Evolutionary conservation across 2,888 invertebrate species (phyloP).

Genomic region (Rotaria sp.): DNA sequence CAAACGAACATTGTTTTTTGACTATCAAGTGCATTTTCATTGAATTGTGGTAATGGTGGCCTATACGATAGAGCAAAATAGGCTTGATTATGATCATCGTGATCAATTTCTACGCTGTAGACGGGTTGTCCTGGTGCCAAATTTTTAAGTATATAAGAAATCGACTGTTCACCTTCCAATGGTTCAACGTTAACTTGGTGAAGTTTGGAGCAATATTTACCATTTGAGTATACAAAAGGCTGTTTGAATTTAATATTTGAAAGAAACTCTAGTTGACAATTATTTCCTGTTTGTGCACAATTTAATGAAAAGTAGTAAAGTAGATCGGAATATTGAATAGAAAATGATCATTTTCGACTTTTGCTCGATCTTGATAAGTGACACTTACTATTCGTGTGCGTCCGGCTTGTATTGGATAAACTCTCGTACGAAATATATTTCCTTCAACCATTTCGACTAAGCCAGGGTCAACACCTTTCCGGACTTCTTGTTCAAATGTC

Average conservation of each 20-base stretch:
- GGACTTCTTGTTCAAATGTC: constrained; percentile 2
- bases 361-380: too few species aligned
- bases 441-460: not conserved
- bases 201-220: not conserved
- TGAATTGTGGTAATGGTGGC: not conserved
- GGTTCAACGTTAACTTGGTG: not conserved
- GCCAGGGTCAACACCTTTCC: not conserved
- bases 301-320: not conserved
- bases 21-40: not conserved
- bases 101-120: not conserved
- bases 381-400: not conserved
- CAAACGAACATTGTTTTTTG: too few species aligned
- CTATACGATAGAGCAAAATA: not conserved
- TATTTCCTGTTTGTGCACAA: not conserved
- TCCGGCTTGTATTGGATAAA: not conserved
- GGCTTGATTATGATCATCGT: too few species aligned
- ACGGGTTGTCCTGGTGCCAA: not conserved
- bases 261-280: not conserved
- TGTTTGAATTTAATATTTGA: too few species aligned
- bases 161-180: not conserved
- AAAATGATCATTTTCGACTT: too few species aligned
- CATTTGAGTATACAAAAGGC: too few species aligned
- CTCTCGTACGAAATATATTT: not conserved
- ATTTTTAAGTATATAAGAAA: not conserved
- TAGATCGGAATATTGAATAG: not conserved